phyloP scores from a whole-genome alignment of 2,113 vertebrate genomes.

The Indri indri region DNA sequence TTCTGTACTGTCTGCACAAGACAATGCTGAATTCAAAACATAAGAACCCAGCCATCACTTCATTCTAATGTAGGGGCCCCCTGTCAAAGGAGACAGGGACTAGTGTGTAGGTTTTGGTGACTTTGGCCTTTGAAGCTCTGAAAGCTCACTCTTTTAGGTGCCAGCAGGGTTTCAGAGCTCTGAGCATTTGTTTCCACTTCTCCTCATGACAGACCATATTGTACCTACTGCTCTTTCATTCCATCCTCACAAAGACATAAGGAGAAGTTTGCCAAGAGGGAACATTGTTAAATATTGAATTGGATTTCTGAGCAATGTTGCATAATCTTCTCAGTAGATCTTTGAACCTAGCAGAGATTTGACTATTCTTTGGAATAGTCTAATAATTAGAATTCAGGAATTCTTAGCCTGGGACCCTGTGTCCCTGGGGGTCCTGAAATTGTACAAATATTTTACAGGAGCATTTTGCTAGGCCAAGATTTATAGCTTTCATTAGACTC shows the following conservation, averaged over 20 bases:
- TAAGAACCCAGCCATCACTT: background rate
- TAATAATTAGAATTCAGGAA: background rate
- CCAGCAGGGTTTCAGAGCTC: constrained; percentile 14
- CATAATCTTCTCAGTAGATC: background rate
- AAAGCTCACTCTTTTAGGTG: background rate
- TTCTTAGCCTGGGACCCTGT: background rate
- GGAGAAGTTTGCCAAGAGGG: background rate
- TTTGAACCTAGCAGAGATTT: constrained; percentile 25
- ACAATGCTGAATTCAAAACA: background rate
- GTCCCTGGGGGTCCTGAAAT: background rate
- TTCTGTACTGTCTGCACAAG: background rate
- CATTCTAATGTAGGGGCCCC: background rate
- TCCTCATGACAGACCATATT: background rate
- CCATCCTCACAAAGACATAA: constrained; percentile 3
- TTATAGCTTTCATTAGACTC: background rate
- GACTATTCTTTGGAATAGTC: background rate
- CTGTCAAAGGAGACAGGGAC: background rate
- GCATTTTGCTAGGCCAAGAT: background rate
- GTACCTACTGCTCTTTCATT: constrained; percentile 8
- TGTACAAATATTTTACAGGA: background rate
- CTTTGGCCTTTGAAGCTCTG: background rate
- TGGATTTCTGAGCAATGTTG: constrained; percentile 11
- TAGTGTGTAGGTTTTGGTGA: background rate
- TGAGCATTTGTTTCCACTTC: constrained; percentile 8
- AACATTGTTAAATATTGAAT: constrained; percentile 7